Conservation (phyloP, 2,888 invertebrate species). For the Choristoneura rosaceana region DNA sequence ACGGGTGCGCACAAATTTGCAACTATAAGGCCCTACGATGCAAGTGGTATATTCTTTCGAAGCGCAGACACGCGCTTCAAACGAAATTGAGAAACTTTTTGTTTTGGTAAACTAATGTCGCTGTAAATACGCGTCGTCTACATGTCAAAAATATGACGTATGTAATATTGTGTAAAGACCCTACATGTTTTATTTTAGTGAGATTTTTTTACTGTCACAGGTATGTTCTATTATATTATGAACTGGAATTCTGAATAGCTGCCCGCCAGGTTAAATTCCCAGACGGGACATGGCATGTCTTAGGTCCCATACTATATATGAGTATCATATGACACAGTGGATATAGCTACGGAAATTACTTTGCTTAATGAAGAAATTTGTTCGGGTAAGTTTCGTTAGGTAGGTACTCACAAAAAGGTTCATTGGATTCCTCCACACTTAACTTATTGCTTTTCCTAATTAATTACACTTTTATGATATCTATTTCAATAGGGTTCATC, state of each 20-base stretch:
- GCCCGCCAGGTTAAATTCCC: not conserved
- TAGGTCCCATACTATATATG: not conserved
- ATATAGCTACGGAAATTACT: not conserved
- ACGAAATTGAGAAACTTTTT: too few species aligned
- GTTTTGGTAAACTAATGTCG: too few species aligned
- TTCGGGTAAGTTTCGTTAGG: not conserved
- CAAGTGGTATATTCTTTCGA: too few species aligned
- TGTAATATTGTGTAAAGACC: too few species aligned
- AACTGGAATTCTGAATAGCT: not conserved
- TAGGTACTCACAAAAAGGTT: not conserved
- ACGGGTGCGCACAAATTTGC: not conserved
- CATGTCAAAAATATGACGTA: too few species aligned
- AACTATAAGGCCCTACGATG: too few species aligned
- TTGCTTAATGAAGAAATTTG: slow-evolving; percentile 1
- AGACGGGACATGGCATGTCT: slow-evolving; percentile 4
- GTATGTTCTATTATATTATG: not conserved
- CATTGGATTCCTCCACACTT: slow-evolving; percentile 8
- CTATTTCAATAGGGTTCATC: slow-evolving; percentile 21
- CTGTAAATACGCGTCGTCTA: too few species aligned
- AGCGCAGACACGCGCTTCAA: too few species aligned
- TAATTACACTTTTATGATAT: slow-evolving; percentile 39
- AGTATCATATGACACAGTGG: not conserved
- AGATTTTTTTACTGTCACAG: not conserved
- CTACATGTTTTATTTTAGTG: not conserved
- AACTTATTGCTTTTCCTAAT: slow-evolving; percentile 28